Evolutionary conservation across 2,797 vertebrate genomes (phyloP), one percentile per base, ranked within the genome.

Genomic region (Morus bassanus): DNA sequence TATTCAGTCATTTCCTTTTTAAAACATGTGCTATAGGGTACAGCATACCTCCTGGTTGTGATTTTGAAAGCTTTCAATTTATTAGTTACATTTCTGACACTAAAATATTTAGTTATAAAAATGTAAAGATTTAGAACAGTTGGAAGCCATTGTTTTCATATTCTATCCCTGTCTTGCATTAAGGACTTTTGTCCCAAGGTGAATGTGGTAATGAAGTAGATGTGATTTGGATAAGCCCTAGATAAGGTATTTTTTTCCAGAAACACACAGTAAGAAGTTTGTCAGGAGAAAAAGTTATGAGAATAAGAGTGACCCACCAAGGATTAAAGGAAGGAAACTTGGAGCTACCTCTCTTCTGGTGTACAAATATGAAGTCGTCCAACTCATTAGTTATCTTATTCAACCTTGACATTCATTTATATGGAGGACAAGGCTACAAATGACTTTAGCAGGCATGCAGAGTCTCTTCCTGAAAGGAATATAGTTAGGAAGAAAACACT

Each of bases 1-100:
- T 96, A 96, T 94, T 96, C 94, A 92, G 95, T 94, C 94, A 95
- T 95, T 95, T 96, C 96, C 95, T 95, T 89, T 95, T 89, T 88
- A 83, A 97, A 96, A 93, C 92, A 96, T 68, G 39, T 75, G 75
- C 72, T 95, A 74, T 77, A 92, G 60, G 70, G 75, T 85, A 85
- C 61, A 83, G 65, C 19, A 54, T 78, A 87, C 65, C 82, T 95
- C 78, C 88, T 85, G 85, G 78, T 68, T 91, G 84, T 85, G 81
- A 93, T 96, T 95, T 93, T 93, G 93, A 92, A 95, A 92, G 64
- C 51, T 89, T 89, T 86, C 67, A 65, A 94, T 93, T 90, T 91
- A 91, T 91, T 95, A 86, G 77, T 69, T 82, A 60, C 35, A 82
- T 85, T 95, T 95, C 80, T 87, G 88, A 96, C 67, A 74, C 60